Percentiles rank a stretch among this genome's conserved stretches.
These are phyloP conservation scores for Drosophila bipectinata DNA, from an alignment of 1,140 invertebrate species.

Conservation along the genomic window DNA sequence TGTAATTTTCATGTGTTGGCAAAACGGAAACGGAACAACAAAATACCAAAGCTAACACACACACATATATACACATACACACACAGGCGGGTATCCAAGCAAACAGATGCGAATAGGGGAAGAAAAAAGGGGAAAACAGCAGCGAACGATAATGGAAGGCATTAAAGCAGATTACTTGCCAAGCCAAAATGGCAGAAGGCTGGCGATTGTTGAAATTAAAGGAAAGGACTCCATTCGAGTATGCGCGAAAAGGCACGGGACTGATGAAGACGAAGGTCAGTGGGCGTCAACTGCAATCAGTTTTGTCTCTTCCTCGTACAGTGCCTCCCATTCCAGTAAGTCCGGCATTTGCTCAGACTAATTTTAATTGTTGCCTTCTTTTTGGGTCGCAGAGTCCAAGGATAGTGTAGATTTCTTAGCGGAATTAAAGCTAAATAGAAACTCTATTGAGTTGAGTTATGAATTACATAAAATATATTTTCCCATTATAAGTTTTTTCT, in stretches of 20 bases:
- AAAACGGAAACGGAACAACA: constrained; percentile 42
- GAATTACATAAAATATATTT: too few species aligned
- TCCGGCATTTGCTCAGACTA: constrained; percentile 26
- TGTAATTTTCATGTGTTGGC: constrained; percentile 58
- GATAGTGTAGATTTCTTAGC: background rate
- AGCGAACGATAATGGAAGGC: constrained; percentile 52
- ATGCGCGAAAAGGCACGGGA: constrained; percentile 25
- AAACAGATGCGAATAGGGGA: constrained; percentile 16
- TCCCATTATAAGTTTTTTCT: too few species aligned
- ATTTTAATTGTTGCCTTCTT: constrained; percentile 68
- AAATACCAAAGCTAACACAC: constrained; percentile 34
- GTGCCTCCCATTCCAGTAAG: constrained; percentile 13
- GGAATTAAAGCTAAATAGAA: background rate
- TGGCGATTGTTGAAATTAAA: constrained; percentile 25
- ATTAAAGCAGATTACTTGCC: constrained; percentile 67
- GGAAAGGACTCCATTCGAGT: constrained; percentile 23
- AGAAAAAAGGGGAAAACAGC: constrained; percentile 26
- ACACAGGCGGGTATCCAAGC: background rate
- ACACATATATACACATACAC: constrained; percentile 4
- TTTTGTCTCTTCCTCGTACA: constrained; percentile 9
- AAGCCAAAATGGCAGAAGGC: constrained; percentile 34
- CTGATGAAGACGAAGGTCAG: constrained; percentile 50
- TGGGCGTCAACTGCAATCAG: constrained; percentile 38
- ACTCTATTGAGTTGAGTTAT: too few species aligned
- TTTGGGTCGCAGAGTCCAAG: constrained; percentile 13